Base-by-base conservation (phyloP, 2,113 vertebrate species). In the Plecotus auritus region DNA sequence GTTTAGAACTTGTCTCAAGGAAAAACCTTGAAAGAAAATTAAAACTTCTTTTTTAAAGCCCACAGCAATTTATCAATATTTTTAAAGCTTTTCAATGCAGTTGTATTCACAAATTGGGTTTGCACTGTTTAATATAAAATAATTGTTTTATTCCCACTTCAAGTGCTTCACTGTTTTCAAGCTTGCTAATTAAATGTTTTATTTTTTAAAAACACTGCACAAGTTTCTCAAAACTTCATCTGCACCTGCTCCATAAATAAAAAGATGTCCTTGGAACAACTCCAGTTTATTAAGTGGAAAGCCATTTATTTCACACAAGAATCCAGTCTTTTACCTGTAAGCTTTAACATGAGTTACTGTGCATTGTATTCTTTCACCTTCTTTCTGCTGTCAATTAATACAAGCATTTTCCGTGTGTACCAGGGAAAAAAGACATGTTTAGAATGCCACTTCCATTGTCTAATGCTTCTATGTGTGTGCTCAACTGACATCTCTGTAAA, bases 201-300 rank as follows among this genome's bases (percentile, higher is more conserved):
- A 98, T 98, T 73, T 95, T 93, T 51, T 7, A 2, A 20, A 66
- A 97, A 97, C 95, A 96, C 96, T 96, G 96, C 90, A 92, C 97
- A 98, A 98, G 98, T 98, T 98, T 98, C 97, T 97, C 96, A 98
- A 98, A 98, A 99, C 98, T 98, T 98, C 98, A 98, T 98, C 98
- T 98, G 97, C 98, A 99, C 98, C 98, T 99, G 98, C 98, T 98
- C 98, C 94, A 90, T 83, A 88, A 92, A 85, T 99, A 98, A 99
- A 99, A 98, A 98, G 98, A 98, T 87, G 98, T 98, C 98, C 98
- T 99, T 99, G 98, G 98, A 99, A 98, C 97, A 98, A 97, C 98
- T 98, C 98, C 98, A 98, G 97, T 97, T 96, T 95, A 97, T 95
- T 98, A 98, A 98, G 98, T 98, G 97, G 97, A 95, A 98, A 98